Base-by-base conservation (phyloP, 2,888 invertebrate species). In the Eristalis arbustorum region DNA sequence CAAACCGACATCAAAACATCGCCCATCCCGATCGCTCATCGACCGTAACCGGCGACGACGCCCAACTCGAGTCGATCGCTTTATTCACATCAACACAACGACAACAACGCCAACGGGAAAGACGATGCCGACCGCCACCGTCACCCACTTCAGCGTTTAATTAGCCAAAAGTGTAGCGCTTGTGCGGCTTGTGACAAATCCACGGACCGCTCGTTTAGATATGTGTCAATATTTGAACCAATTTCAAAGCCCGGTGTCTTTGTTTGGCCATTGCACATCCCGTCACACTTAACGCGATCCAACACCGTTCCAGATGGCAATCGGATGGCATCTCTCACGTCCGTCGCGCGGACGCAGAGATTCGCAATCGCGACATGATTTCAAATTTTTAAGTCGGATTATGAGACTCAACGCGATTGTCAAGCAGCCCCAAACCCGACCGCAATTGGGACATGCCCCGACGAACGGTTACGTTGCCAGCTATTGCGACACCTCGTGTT, bases 171-270 rank as follows among this genome's bases (percentile, higher is more conserved):
- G 67, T 61, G n/a, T 13, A 61, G n/a, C 6, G n/a, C n/a, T n/a
- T n/a, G n/a, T n/a, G n/a, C n/a, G 40, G 22, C 13, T 61, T 28
- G 59, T 2, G 42, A 34, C 37, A 64, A 31, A 28, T 22, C 31
- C 18, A 68, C 28, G 25, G n/a, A 10, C 28, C 10, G n/a, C 62
- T 62, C 62, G 37, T 59, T 61, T 75, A 10, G 31, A 31, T 31
- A 75, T 75, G 75, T 67, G 75, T 75, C 67, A 67, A 75, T 75
- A 75, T 75, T 75, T 75, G 75, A 72, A 49, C 72, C 72, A 72
- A 62, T 72, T 72, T 62, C 31, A 72, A 31, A 62, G 59, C 37
- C 56, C 4, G 34, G 23, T 18, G 59, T 62, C 62, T 68, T 34
- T 72, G 49, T 79, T 66, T 79, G 79, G 37, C 72, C 67, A 79